phyloP scores from a whole-genome alignment of 2,797 vertebrate species.

The Periophthalmus magnuspinnatus region DNA sequence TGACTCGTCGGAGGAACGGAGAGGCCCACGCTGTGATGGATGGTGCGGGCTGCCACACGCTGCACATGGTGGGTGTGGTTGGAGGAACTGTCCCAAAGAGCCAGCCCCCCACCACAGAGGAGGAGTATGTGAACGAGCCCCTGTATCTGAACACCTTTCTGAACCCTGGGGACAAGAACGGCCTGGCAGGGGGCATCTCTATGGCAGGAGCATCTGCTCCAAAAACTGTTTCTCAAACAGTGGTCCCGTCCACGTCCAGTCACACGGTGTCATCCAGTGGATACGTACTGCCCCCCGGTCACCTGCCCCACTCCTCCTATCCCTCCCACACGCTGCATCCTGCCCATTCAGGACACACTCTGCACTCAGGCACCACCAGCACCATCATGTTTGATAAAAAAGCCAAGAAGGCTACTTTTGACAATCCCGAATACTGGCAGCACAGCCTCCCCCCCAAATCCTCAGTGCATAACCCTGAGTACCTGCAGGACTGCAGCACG shows the following conservation, averaged over 20 bases:
- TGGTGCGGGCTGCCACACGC: conserved; percentile 84
- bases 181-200: conserved; percentile 77
- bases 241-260: conserved; percentile 63
- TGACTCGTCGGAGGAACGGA: conserved; percentile 90
- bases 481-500: conserved; percentile 98
- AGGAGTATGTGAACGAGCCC: conserved; percentile 93
- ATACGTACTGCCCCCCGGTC: conserved; percentile 70
- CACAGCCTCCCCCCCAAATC: conserved; percentile 95
- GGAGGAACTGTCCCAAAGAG: conserved; percentile 71
- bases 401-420: conserved; percentile 91
- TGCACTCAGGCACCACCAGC: conserved; percentile 77
- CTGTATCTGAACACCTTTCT: conserved; percentile 96
- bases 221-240: conserved; percentile 71
- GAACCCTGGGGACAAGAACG: conserved; percentile 83
- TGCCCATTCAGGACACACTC: conserved; percentile 72
- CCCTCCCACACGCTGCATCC: conserved; percentile 77
- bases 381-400: conserved; percentile 85
- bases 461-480: conserved; percentile 93
- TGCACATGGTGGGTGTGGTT: conserved; percentile 72
- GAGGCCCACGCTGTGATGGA: conserved; percentile 89
- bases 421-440: conserved; percentile 99
- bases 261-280: conserved; percentile 66
- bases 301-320: conserved; percentile 70
- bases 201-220: conserved; percentile 62
- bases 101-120: conserved; percentile 81